Percentiles rank a stretch among this genome's conserved stretches.
Evolutionary conservation across 2,113 vertebrate species (phyloP).

Genomic region (Morone saxatilis): DNA sequence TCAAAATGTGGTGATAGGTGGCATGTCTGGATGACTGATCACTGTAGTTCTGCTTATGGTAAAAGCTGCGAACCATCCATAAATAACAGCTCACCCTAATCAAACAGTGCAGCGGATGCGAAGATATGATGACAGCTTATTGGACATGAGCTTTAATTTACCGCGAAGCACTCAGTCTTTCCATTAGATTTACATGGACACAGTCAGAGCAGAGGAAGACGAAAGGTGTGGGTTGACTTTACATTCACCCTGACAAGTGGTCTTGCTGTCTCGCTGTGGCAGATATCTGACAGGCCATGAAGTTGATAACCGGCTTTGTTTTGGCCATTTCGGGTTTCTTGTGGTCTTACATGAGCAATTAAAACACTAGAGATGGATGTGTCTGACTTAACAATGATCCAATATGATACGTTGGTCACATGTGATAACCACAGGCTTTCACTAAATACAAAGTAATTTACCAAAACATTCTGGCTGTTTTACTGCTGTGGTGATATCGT

Average conservation of each 20-base stretch:
- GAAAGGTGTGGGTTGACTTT: slow-evolving; percentile 30
- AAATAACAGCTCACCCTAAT: slow-evolving; percentile 65
- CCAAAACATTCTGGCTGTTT: background rate
- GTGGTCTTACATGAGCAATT: background rate
- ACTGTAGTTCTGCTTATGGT: slow-evolving; percentile 58
- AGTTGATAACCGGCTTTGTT: background rate
- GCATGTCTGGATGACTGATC: slow-evolving; percentile 73
- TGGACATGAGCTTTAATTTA: slow-evolving; percentile 63
- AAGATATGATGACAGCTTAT: slow-evolving; percentile 53
- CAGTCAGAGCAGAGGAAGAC: slow-evolving; percentile 22
- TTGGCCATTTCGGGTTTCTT: background rate
- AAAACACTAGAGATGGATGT: background rate
- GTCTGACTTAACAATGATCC: no score
- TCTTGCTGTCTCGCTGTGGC: slow-evolving; percentile 24
- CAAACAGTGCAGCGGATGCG: slow-evolving; percentile 53
- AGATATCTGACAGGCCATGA: slow-evolving; percentile 7
- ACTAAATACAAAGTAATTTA: background rate
- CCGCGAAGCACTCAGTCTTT: slow-evolving; percentile 56
- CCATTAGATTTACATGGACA: slow-evolving; percentile 67
- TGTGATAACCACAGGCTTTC: no score
- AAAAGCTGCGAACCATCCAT: slow-evolving; percentile 61
- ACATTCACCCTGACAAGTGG: slow-evolving; percentile 24
- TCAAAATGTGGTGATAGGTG: slow-evolving; percentile 65
- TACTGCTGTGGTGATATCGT: no score
- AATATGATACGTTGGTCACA: no score